A percentile compares a stretch with the other conserved stretches of the same genome.
Conservation (phyloP, 92 coral and sea anemone species). For the Epizoanthus fatuus region DNA sequence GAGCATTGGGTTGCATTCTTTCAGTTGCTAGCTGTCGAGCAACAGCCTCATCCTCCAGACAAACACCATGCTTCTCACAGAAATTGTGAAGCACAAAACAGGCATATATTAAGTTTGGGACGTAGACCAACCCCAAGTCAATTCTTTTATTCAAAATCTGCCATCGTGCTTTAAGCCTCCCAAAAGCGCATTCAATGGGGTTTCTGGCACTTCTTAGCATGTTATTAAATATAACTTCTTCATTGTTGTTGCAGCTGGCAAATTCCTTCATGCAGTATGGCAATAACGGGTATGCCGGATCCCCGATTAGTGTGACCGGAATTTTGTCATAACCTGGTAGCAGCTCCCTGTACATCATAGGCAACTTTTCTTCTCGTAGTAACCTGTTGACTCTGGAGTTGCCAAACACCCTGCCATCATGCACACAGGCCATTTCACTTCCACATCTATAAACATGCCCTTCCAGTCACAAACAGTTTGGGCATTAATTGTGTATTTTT, state of each 20-base stretch:
- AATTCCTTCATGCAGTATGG: constrained; percentile 76
- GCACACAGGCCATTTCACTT: constrained; percentile 71
- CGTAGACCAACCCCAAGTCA: constrained; percentile 46
- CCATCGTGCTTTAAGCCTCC: constrained; percentile 69
- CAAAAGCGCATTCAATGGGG: constrained; percentile 66
- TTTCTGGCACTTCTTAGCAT: constrained; percentile 66
- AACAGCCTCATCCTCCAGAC: constrained; percentile 52
- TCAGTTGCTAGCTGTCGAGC: constrained; percentile 42
- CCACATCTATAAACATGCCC: constrained; percentile 66
- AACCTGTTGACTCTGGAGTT: constrained; percentile 49
- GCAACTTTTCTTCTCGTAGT: constrained; percentile 41
- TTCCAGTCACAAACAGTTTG: constrained; percentile 75
- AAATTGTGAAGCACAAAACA: constrained; percentile 65
- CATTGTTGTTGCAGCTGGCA: constrained; percentile 43
- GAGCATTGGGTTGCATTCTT: constrained; percentile 43
- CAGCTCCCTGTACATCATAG: constrained; percentile 45
- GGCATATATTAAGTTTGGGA: constrained; percentile 62
- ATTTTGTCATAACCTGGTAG: constrained; percentile 73
- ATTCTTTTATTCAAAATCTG: constrained; percentile 57
- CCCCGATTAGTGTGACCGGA: constrained; percentile 59
- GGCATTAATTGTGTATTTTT: constrained; percentile 70
- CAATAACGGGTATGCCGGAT: constrained; percentile 69
- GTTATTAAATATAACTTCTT: constrained; percentile 70
- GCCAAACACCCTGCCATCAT: constrained; percentile 66
- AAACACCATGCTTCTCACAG: constrained; percentile 47